Conservation (phyloP, 2,113 vertebrate species). For the Siniperca chuatsi region DNA sequence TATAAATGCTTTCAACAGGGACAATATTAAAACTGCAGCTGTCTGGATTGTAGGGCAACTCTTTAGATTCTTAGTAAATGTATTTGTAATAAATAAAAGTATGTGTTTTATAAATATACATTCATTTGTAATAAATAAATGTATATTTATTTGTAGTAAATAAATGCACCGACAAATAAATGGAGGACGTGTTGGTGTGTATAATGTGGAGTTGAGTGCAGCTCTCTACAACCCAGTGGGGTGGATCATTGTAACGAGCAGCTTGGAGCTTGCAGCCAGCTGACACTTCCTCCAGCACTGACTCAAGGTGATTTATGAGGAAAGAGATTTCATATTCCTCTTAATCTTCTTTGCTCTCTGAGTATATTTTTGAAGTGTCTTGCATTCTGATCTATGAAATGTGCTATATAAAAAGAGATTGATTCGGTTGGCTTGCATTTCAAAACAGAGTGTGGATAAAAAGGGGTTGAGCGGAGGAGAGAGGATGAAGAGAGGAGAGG, state of each 20-base stretch:
- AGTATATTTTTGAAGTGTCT: constrained; percentile 43
- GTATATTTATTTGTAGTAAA: background rate
- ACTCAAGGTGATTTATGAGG: constrained; percentile 43
- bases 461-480: constrained; percentile 13
- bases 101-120: too few relatives aligned
- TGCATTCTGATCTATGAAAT: constrained; percentile 39
- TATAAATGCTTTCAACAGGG: background rate
- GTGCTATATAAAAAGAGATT: constrained; percentile 34
- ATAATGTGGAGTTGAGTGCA: constrained; percentile 9
- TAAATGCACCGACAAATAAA: background rate
- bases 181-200: background rate
- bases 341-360: constrained; percentile 51
- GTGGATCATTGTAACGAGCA: constrained; percentile 32
- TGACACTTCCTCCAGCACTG: constrained; percentile 35
- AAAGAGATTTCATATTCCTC: constrained; percentile 45
- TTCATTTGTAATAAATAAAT: too few relatives aligned
- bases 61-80: background rate
- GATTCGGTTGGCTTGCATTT: constrained; percentile 43
- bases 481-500: constrained; percentile 8
- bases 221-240: constrained; percentile 24
- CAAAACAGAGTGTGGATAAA: constrained; percentile 13
- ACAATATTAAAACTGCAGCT: background rate
- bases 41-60: background rate
- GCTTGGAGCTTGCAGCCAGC: constrained; percentile 20
- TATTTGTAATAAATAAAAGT: too few relatives aligned